Conservation (phyloP, 2,797 vertebrate genomes). For the Anabas testudineus region DNA sequence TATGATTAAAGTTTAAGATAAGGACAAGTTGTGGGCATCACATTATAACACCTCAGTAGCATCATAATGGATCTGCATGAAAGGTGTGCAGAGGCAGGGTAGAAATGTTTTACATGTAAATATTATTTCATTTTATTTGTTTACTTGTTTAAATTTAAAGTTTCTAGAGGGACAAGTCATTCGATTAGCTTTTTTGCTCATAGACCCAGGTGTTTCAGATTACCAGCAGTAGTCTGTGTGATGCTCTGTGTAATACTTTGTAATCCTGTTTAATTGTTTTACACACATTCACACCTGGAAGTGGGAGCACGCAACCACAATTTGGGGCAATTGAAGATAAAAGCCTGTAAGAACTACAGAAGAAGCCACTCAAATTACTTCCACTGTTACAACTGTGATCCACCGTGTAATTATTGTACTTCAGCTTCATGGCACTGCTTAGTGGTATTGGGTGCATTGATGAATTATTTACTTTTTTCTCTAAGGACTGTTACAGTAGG, state of each 20-base stretch:
- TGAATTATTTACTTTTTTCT: not conserved
- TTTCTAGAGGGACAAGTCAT: not conserved
- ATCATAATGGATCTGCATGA: slow-evolving; percentile 11
- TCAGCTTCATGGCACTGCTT: not conserved
- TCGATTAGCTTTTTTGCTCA: no score
- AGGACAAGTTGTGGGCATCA: slow-evolving; percentile 14
- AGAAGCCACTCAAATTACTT: not conserved
- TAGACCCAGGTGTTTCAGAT: no score
- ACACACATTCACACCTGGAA: no score
- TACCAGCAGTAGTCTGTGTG: not conserved
- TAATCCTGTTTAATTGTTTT: not conserved
- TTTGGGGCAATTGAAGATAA: no score
- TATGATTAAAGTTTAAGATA: slow-evolving; percentile 4
- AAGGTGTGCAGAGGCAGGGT: not conserved
- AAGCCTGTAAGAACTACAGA: not conserved
- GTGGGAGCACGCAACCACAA: no score
- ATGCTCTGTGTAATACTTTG: not conserved
- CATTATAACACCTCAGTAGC: slow-evolving; percentile 8
- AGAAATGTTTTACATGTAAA: slow-evolving; percentile 36
- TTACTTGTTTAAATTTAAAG: not conserved
- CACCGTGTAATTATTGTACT: slow-evolving; percentile 3
- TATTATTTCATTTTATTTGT: slow-evolving; percentile 1
- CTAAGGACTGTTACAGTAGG: not conserved
- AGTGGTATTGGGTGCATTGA: not conserved
- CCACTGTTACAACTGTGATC: not conserved